Base-by-base conservation (phyloP, 2,797 vertebrate genomes). In the Glyptemys insculpta region DNA sequence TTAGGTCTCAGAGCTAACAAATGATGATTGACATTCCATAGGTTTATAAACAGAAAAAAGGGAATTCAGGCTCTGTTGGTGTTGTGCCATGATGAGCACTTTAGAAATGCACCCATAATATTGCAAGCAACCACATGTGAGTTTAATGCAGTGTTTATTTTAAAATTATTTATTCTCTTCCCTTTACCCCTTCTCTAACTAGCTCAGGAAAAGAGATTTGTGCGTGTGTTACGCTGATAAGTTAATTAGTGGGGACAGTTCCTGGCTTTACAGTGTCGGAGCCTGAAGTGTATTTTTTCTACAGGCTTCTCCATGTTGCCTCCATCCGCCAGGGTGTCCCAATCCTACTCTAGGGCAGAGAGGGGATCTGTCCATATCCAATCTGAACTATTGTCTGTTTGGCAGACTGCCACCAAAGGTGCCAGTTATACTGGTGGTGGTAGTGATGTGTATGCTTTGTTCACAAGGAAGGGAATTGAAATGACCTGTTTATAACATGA, bases 381-480 rank as follows among this genome's bases (percentile, higher is more conserved):
- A 15, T 6, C 57, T 59, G 57, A 31, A 31, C 27, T 31, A 5
- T 59, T 15, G 57, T 15, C 57, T 59, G 29, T 12, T 29, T 59
- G 12, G 57, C 37, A 72, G 52, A 79, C 52, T 95, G 68, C 54
- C 91, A 72, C 27, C 37, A 57, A 49, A 25, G 34, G 49, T 59
- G 93, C n/a, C 54, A 3, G 47, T 94, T 81, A 27, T 86, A 25
- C 34, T 90, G 59, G 5, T 31, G 90, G 87, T 85, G 57, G 57
- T 57, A 94, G 79, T 88, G 2, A n/a, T 27, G 87, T 52, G 44
- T 86, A 31, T 27, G 0, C 50, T 93, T 93, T 62, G 68, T 41
- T 94, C 81, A 81, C 79, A 62, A 85, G 83, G 47, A 83, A 68
- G 27, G 25, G 4, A 81, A 25, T 41, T 93, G 9, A 10, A 0